Evolutionary conservation across 2,888 invertebrate species (phyloP).

Genomic region (Hetaerina titia): DNA sequence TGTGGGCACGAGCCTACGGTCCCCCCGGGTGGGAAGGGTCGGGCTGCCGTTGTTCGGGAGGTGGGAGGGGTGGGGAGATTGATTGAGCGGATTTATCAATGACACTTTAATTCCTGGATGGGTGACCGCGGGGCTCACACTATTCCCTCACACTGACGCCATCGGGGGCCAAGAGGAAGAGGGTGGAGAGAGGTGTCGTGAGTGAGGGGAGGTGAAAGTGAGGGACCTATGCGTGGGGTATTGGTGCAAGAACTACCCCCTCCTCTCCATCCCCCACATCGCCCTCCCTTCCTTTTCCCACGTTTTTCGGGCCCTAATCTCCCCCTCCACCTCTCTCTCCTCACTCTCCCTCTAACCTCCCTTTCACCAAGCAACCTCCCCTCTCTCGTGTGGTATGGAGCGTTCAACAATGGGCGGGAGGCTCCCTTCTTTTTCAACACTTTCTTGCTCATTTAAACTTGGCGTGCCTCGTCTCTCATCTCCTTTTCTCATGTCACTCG

Average conservation of each 20-base stretch:
- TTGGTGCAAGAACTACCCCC: background rate
- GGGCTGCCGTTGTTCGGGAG: background rate
- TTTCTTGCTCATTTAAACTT: background rate
- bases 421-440: conserved; percentile 9
- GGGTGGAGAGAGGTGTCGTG: background rate
- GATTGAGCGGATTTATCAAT: conserved; percentile 60
- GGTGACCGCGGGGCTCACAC: conserved; percentile 29
- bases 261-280: background rate
- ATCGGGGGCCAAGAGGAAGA: background rate
- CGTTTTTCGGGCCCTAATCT: too few relatives aligned
- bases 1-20: background rate
- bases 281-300: too few relatives aligned
- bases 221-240: background rate
- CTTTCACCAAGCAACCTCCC: background rate
- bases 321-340: background rate
- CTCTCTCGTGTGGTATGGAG: background rate
- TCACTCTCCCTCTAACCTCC: background rate
- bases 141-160: background rate
- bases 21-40: background rate
- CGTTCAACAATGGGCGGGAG: conserved; percentile 1
- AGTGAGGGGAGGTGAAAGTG: background rate
- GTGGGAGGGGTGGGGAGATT: conserved; percentile 13
- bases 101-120: conserved; percentile 58
- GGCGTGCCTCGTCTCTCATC: conserved; percentile 20
- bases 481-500: background rate